Evolutionary conservation across 2,888 invertebrate genomes (phyloP).

Genomic region (Epistrophe grossulariae): DNA sequence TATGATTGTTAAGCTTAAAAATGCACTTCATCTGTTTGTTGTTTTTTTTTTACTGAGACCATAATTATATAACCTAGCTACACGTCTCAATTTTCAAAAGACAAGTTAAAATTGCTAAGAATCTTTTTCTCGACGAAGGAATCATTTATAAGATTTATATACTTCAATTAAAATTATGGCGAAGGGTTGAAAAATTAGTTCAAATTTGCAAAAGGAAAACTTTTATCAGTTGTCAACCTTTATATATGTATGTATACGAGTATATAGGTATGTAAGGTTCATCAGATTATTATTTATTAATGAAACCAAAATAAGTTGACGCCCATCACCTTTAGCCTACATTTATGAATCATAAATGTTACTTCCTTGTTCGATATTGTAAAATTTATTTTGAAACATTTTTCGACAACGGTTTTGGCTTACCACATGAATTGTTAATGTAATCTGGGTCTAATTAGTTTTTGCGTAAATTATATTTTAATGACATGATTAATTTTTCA

Average conservation of each 20-base stretch:
- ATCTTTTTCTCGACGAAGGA: background rate
- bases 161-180: background rate
- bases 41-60: background rate
- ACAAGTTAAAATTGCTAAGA: background rate
- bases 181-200: background rate
- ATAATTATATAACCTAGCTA: background rate
- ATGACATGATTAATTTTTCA: conserved; percentile 19
- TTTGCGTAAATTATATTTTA: conserved; percentile 8
- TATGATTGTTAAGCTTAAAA: background rate
- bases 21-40: conserved; percentile 10
- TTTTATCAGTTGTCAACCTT: conserved; percentile 5
- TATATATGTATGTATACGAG: too few relatives aligned
- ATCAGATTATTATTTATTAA: conserved; percentile 24
- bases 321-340: conserved; percentile 2
- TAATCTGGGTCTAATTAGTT: conserved; percentile 14
- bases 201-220: background rate
- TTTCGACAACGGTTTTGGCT: background rate
- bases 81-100: background rate
- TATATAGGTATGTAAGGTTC: background rate
- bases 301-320: background rate
- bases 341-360: conserved; percentile 6
- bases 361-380: background rate
- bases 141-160: background rate
- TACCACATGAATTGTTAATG: conserved; percentile 7
- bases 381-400: background rate